Percentiles rank a stretch among this genome's conserved stretches.
Evolutionary conservation across 2,888 invertebrate species (phyloP).

Genomic region (Mesopsocus fuscifrons): DNA sequence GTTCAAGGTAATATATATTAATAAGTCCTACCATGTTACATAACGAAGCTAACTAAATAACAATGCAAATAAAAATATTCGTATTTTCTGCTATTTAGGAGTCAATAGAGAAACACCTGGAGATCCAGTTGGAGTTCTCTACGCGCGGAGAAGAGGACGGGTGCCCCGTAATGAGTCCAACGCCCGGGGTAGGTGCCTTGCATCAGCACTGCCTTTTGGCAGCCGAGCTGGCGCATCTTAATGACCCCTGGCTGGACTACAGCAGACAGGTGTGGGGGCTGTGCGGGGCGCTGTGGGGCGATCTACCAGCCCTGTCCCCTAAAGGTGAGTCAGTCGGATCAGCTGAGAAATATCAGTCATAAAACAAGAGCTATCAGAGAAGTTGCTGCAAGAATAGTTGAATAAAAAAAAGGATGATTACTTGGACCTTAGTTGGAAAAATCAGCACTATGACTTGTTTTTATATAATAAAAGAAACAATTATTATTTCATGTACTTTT

Average conservation of each 20-base stretch:
- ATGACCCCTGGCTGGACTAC: slow-evolving; percentile 21
- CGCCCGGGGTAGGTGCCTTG: slow-evolving; percentile 29
- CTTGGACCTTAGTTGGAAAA: neutral
- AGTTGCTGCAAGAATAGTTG: too few species aligned
- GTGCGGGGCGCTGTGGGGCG: slow-evolving; percentile 72
- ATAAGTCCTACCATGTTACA: too few species aligned
- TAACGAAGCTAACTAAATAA: too few species aligned
- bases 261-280: slow-evolving; percentile 47
- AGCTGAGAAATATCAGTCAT: neutral
- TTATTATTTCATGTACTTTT: too few species aligned
- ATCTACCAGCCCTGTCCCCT: slow-evolving; percentile 30
- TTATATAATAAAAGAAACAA: too few species aligned
- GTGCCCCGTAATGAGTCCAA: slow-evolving; percentile 28
- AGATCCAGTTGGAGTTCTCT: slow-evolving; percentile 41
- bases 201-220: slow-evolving; percentile 34
- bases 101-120: slow-evolving; percentile 40
- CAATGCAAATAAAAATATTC: too few species aligned
- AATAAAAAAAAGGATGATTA: too few species aligned
- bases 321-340: slow-evolving; percentile 13
- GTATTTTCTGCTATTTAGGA: too few species aligned
- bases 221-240: slow-evolving; percentile 22
- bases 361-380: too few species aligned
- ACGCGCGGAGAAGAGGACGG: slow-evolving; percentile 28
- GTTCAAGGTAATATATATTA: too few species aligned
- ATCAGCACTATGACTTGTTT: neutral